Base-by-base conservation (phyloP, 2,888 invertebrate genomes). In the Disparrhopalites patrizii region DNA sequence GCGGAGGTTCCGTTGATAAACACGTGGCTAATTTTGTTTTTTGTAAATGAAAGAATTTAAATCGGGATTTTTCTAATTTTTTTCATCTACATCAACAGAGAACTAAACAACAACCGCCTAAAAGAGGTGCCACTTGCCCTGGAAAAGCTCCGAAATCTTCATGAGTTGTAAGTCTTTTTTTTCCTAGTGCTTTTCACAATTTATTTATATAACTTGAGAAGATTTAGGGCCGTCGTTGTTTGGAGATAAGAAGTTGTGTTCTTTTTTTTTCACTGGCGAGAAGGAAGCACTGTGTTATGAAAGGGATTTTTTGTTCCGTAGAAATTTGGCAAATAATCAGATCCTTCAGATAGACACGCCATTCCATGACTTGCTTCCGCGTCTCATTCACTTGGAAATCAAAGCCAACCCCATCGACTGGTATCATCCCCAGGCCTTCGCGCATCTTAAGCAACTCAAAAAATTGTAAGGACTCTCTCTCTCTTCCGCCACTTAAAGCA, bases 291-390 rank as follows among this genome's bases (percentile, higher is more conserved):
- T n/a, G n/a, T n/a, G n/a, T n/a, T n/a, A n/a, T n/a, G n/a, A n/a
- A n/a, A n/a, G n/a, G n/a, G n/a, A n/a, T n/a, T n/a, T 50, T 33
- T 30, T 50, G 30, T 33, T 51, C 20, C 76, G 2, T 82, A 92
- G 94, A 78, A 90, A 90, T 51, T 81, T 93, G 78, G 88, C 90
- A 30, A 87, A 88, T 79, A 95, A 95, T 81, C 85, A 86, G 74
- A 87, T 95, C 78, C 86, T 85, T 77, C 85, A 83, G 79, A 85
- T 93, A 76, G 85, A 84, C n/a, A 84, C 84, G 62, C 84, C 87
- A 65, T 83, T 86, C 72, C 84, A 93, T 77, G 85, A 85, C 77
- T 83, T 84, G 75, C 85, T 86, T 76, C 81, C 84, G 40, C 85
- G 85, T 20, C 83, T 95, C 63, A 83, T 86, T 70, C 85, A 89